Percentiles rank a stretch among this genome's conserved stretches.
These are phyloP conservation scores for Drosophila koepferae DNA, from an alignment of 2,888 invertebrate species.

Conservation along the genomic window DNA sequence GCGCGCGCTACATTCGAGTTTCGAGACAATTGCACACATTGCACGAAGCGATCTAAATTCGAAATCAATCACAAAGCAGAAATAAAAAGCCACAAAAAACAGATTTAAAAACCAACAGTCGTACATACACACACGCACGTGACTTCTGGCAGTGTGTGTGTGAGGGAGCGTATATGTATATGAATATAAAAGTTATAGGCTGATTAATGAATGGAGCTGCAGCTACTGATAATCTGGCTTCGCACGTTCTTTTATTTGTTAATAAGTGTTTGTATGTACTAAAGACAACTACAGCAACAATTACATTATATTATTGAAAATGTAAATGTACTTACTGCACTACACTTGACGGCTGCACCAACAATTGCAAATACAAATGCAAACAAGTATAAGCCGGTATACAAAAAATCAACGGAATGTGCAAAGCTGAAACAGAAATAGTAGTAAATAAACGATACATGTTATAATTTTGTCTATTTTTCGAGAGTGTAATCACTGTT, in stretches of 20 bases:
- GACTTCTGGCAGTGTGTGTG: not conserved
- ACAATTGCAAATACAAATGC: conserved; percentile 17
- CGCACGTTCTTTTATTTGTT: conserved; percentile 52
- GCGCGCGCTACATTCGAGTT: conserved; percentile 32
- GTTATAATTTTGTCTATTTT: conserved; percentile 1
- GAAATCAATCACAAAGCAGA: conserved; percentile 44
- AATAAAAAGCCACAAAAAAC: conserved; percentile 6
- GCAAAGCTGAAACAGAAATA: conserved; percentile 66
- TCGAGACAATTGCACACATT: conserved; percentile 43
- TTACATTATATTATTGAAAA: conserved; percentile 31
- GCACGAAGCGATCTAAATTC: conserved; percentile 45
- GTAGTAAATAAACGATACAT: conserved; percentile 32
- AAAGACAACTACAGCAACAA: conserved; percentile 43
- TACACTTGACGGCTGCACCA: conserved; percentile 25
- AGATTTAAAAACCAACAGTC: conserved; percentile 33
- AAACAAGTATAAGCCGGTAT: conserved; percentile 34
- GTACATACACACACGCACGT: conserved; percentile 22
- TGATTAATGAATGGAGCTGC: conserved; percentile 38
- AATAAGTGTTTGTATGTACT: conserved; percentile 22
- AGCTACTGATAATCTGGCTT: conserved; percentile 37
- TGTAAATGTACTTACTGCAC: conserved; percentile 37
- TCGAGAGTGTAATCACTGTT: conserved; percentile 31
- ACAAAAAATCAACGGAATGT: conserved; percentile 60
- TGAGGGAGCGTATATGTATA: not conserved
- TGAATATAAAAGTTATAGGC: conserved; percentile 34